A percentile compares a stretch with the other conserved stretches of the same genome.
Conservation (phyloP, 2,888 invertebrate species). For the Eudasyphora cyanicolor region DNA sequence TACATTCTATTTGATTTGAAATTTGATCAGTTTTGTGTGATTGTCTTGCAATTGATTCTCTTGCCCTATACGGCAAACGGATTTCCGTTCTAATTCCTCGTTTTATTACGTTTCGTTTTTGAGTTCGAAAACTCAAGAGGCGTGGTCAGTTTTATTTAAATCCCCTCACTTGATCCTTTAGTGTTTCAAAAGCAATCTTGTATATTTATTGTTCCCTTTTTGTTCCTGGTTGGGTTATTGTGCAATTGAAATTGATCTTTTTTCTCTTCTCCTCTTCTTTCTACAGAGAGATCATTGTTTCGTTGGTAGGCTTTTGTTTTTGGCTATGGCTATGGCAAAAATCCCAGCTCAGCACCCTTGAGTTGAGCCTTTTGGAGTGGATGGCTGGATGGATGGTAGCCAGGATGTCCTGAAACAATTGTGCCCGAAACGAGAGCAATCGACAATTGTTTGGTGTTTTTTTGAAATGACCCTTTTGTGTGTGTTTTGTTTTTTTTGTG, state of each 20-base stretch:
- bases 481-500: conserved; percentile 16
- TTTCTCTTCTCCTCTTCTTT: conserved; percentile 26
- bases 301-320: background rate
- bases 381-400: too few species aligned
- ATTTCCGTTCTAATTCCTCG: conserved; percentile 34
- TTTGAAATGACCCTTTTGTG: conserved; percentile 54
- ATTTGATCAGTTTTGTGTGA: conserved; percentile 6
- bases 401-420: conserved; percentile 34
- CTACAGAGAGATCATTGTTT: background rate
- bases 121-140: conserved; percentile 44
- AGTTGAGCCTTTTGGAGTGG: too few species aligned
- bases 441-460: conserved; percentile 36
- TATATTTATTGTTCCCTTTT: conserved; percentile 19
- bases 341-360: conserved; percentile 59
- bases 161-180: conserved; percentile 7
- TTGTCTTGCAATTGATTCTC: background rate
- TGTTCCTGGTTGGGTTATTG: conserved; percentile 51
- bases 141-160: conserved; percentile 64
- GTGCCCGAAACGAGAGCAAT: background rate
- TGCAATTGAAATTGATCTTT: conserved; percentile 59
- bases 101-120: background rate
- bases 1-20: too few species aligned
- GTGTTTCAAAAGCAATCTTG: background rate
- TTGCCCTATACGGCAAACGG: conserved; percentile 18
- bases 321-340: too few species aligned